A percentile compares a stretch with the other conserved stretches of the same genome.
These are phyloP conservation scores for Argyresthia goedartella DNA, from an alignment of 2,888 invertebrate species.

Conservation along the genomic window DNA sequence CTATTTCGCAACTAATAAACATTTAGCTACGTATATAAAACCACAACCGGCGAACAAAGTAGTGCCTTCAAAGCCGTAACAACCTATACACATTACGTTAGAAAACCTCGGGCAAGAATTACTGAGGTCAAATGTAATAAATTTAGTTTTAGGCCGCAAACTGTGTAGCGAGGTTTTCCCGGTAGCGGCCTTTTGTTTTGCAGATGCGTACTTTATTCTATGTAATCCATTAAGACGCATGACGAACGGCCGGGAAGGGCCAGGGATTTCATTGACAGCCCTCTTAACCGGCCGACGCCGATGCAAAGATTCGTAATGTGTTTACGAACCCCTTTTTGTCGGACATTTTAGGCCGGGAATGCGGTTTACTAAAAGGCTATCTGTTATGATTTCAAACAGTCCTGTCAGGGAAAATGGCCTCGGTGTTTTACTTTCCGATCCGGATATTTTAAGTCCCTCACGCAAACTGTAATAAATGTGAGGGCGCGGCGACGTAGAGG, in stretches of 20 bases:
- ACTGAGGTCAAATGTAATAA: slow-evolving; percentile 68
- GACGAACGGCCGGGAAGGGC: slow-evolving; percentile 51
- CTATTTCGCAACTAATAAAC: slow-evolving; percentile 63
- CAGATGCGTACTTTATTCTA: slow-evolving; percentile 62
- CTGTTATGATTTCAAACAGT: slow-evolving; percentile 67
- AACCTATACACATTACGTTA: slow-evolving; percentile 52
- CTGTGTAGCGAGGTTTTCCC: slow-evolving; percentile 57
- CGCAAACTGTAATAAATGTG: slow-evolving; percentile 34
- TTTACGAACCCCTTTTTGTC: slow-evolving; percentile 54
- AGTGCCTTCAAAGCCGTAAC: slow-evolving; percentile 56
- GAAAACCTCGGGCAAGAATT: slow-evolving; percentile 62
- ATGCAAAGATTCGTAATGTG: slow-evolving; percentile 61
- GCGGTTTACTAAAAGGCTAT: slow-evolving; percentile 66
- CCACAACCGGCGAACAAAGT: slow-evolving; percentile 43
- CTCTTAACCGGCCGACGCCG: slow-evolving; percentile 51
- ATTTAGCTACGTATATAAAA: slow-evolving; percentile 58
- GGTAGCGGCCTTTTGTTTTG: slow-evolving; percentile 56
- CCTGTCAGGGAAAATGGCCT: slow-evolving; percentile 61
- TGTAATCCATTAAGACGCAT: slow-evolving; percentile 65
- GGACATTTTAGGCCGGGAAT: slow-evolving; percentile 56
- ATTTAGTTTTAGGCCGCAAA: slow-evolving; percentile 65
- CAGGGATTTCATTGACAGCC: slow-evolving; percentile 57
- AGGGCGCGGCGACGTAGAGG: background rate
- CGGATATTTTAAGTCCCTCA: slow-evolving; percentile 44
- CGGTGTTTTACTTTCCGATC: slow-evolving; percentile 56